Conservation (phyloP, 2,888 invertebrate species). For the Nomada lathburiana region DNA sequence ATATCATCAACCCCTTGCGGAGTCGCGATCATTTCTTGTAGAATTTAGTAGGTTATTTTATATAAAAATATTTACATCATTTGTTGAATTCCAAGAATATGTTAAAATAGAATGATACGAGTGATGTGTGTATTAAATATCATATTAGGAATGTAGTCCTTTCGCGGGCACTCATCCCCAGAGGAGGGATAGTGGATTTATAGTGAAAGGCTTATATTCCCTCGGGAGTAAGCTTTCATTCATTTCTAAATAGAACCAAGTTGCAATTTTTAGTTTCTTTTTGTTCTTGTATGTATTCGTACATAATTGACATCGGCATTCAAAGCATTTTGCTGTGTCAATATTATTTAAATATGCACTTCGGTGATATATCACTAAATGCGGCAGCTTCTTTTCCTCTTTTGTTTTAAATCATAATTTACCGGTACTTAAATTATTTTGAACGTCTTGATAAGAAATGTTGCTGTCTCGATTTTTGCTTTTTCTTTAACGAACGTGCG, state of each 20-base stretch:
- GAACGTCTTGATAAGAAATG: not conserved
- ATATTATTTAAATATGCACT: slow-evolving; percentile 16
- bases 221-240: slow-evolving; percentile 43
- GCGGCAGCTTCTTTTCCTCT: not conserved
- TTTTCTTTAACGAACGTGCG: not conserved
- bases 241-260: slow-evolving; percentile 4
- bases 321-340: slow-evolving; percentile 14
- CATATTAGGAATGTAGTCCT: slow-evolving; percentile 78
- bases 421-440: slow-evolving; percentile 23
- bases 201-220: slow-evolving; percentile 81
- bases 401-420: not conserved
- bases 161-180: slow-evolving; percentile 82
- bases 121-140: slow-evolving; percentile 45
- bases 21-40: slow-evolving; percentile 48
- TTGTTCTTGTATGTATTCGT: slow-evolving; percentile 21
- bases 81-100: slow-evolving; percentile 45
- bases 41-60: slow-evolving; percentile 59
- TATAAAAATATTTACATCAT: slow-evolving; percentile 58
- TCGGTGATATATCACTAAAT: not conserved
- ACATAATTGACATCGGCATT: slow-evolving; percentile 13
- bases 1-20: slow-evolving; percentile 1
- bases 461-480: not conserved
- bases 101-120: slow-evolving; percentile 54
- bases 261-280: slow-evolving; percentile 17
- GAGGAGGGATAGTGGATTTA: slow-evolving; percentile 82